Conservation (phyloP, 2,113 vertebrate genomes). For the Pollimyrus isidori region DNA sequence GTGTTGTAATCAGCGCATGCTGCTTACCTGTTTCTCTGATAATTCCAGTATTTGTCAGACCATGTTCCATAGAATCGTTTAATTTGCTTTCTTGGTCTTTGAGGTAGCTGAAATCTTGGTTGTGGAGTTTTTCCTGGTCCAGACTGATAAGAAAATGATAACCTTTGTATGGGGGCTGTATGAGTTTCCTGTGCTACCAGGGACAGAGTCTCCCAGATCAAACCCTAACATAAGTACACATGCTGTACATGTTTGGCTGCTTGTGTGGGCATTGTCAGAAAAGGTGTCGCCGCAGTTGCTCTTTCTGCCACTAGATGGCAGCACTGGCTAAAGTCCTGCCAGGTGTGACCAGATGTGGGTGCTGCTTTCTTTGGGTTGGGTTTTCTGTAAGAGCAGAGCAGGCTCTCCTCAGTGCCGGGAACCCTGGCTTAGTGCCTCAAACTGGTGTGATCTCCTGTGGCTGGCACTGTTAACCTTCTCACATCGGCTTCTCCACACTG, state of each 20-base stretch:
- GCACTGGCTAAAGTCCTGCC: conserved; percentile 34
- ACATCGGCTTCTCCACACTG: background rate
- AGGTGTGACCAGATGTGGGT: background rate
- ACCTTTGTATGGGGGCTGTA: background rate
- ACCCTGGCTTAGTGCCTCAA: background rate
- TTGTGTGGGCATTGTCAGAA: background rate
- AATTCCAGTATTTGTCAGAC: background rate
- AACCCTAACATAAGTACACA: background rate
- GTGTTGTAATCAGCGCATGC: too few species aligned
- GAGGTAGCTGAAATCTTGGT: background rate
- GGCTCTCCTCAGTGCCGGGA: background rate
- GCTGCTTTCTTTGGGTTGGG: background rate
- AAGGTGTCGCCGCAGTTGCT: background rate
- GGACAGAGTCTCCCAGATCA: background rate
- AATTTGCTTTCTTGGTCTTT: background rate
- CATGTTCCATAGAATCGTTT: background rate
- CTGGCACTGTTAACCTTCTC: background rate
- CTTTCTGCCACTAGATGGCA: conserved; percentile 42
- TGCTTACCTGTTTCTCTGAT: background rate
- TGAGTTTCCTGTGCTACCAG: background rate
- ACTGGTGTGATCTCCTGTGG: background rate
- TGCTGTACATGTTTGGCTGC: background rate
- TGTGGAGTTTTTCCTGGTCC: background rate
- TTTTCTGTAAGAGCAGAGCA: background rate
- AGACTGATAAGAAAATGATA: background rate